These are phyloP conservation scores for Siniperca undulata DNA, from an alignment of 2,797 vertebrate genomes.

Conservation along the genomic window DNA sequence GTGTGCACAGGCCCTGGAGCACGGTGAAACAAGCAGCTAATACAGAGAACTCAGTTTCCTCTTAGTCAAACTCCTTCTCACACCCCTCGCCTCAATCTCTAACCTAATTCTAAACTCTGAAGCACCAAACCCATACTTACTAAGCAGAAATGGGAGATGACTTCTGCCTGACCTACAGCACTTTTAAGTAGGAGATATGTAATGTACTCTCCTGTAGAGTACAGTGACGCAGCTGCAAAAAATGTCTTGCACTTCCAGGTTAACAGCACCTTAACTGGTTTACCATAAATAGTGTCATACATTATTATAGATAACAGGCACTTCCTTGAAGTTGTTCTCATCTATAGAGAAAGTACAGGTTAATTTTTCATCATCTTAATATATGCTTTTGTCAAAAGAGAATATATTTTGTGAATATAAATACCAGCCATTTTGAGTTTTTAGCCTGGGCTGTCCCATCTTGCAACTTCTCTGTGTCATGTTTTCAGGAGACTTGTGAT, in stretches of 20 bases:
- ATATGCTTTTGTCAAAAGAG: neutral
- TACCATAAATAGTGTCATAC: neutral
- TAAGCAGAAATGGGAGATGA: neutral
- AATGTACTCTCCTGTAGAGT: neutral
- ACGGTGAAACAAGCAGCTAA: neutral
- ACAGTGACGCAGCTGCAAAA: neutral
- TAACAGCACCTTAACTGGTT: neutral
- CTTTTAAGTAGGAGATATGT: neutral
- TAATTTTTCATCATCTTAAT: neutral
- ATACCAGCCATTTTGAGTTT: neutral
- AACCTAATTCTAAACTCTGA: neutral
- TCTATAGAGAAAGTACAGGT: neutral
- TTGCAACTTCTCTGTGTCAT: neutral
- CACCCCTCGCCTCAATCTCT: neutral
- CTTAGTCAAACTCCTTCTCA: neutral
- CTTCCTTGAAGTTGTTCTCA: neutral
- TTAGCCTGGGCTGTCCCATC: neutral
- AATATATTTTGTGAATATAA: neutral
- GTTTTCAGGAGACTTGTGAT: neutral
- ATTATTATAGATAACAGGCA: neutral
- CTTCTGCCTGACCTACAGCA: neutral
- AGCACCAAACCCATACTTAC: neutral
- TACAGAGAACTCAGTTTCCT: neutral
- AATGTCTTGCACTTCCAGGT: neutral
- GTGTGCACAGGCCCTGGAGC: neutral